These are phyloP conservation scores for Cathartes aura DNA, from an alignment of 2,113 vertebrate species.

Conservation along the genomic window DNA sequence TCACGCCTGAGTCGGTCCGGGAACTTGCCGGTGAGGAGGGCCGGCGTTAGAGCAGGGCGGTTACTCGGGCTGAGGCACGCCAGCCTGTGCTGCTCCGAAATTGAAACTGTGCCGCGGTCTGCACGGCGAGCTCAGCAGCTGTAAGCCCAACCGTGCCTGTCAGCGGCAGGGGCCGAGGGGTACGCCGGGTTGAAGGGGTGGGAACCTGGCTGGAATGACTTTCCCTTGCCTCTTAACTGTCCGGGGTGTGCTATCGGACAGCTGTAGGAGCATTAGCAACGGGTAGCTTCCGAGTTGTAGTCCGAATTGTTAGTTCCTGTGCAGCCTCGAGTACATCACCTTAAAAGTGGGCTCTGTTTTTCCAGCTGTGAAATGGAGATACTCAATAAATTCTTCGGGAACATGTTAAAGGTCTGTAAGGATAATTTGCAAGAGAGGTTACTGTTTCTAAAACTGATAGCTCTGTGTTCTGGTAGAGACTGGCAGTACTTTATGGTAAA, in stretches of 20 bases:
- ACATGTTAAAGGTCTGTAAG: accelerated
- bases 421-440: not conserved
- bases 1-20: not conserved
- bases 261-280: accelerated
- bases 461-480: not conserved
- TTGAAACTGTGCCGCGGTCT: not conserved
- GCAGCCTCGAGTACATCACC: accelerated
- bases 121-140: not conserved
- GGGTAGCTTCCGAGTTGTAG: accelerated
- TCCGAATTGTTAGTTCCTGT: accelerated
- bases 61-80: accelerated
- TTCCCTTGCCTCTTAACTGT: accelerated
- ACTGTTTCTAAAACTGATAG: not conserved
- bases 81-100: not conserved
- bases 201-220: accelerated
- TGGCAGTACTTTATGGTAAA: not conserved
- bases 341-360: not conserved
- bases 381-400: accelerated
- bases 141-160: too few species aligned
- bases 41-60: not conserved
- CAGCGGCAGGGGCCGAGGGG: not conserved
- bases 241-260: accelerated
- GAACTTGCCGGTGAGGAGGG: not conserved
- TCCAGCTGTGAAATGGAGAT: accelerated
- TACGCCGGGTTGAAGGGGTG: accelerated